Evolutionary conservation across 2,113 vertebrate species (phyloP), one percentile per base, ranked within the genome.

Genomic region (Spilogale gracilis): DNA sequence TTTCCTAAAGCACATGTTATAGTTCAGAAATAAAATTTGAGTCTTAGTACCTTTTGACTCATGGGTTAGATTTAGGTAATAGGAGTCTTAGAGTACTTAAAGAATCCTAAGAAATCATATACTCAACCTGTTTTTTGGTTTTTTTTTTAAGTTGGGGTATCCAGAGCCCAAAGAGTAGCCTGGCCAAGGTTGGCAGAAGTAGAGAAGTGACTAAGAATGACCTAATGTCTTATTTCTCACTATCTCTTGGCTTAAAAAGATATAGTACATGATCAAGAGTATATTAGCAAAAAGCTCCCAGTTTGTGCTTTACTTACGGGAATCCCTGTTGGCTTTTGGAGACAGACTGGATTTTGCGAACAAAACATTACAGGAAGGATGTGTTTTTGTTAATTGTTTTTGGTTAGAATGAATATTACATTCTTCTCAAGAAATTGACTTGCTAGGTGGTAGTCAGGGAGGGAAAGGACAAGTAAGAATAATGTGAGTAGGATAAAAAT

Each of bases 401-500:
- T 94, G 76, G n/a, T 83, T 96, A 83, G 38, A 80, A 65, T 96
- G 63, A 95, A 12, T 90, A 74, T 88, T 90, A 87, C 25, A 71
- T 78, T 97, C 60, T 97, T 87, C 83, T 76, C 65, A 90, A 88
- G 25, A 32, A 89, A 96, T 9, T 97, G 52, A 78, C 79, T 81
- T 96, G 45, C 60, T 92, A 38, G 67, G 30, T 95, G 4, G 81
- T 90, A 48, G 67, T 82, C 83, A 96, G 54, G 71, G 83, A 97
- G 11, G 48, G 58, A 96, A 96, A 97, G 8, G 50, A 79, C 45
- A 73, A 93, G 27, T 89, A 89, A 94, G 73, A 97, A 91, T 94
- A 91, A 82, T 61, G 58, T 94, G 82, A 89, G 56, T 96, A 96
- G 18, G 71, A 96, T 78, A 78, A 73, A 93, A 93, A 94, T 98